phyloP scores from a whole-genome alignment of 2,888 invertebrate genomes.

The Erynnis tages region DNA sequence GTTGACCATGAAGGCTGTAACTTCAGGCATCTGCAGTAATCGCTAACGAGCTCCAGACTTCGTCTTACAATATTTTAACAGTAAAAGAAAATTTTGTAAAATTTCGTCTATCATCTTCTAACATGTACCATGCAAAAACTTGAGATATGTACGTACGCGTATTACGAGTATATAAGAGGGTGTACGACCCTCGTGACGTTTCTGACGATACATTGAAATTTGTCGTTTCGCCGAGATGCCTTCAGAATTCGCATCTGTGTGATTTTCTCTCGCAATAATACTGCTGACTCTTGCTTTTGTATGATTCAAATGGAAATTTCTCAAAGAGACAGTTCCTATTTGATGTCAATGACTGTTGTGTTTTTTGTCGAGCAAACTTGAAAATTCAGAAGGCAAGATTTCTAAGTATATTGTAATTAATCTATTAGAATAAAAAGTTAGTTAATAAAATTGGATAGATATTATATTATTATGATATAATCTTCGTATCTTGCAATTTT shows the following conservation, averaged over 20 bases:
- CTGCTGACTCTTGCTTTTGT: constrained; percentile 8
- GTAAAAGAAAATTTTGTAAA: too few relatives aligned
- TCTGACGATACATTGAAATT: constrained; percentile 69
- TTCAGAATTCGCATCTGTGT: constrained; percentile 32
- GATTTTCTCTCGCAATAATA: constrained; percentile 18
- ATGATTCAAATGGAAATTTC: constrained; percentile 2
- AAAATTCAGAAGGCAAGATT: too few relatives aligned
- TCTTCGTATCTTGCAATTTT: too few relatives aligned
- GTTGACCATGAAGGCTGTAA: too few relatives aligned
- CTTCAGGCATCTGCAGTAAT: too few relatives aligned
- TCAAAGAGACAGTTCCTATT: neutral
- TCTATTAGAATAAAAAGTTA: too few relatives aligned
- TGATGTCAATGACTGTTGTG: neutral
- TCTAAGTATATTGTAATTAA: too few relatives aligned
- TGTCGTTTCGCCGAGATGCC: constrained; percentile 54
- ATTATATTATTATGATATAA: too few relatives aligned
- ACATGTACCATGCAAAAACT: constrained; percentile 21
- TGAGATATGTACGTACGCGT: constrained; percentile 47
- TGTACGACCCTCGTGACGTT: constrained; percentile 45
- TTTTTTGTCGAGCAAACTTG: neutral
- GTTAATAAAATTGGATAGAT: too few relatives aligned
- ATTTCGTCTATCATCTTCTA: too few relatives aligned
- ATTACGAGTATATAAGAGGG: constrained; percentile 51
- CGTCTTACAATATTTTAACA: too few relatives aligned
- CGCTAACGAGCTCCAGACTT: too few relatives aligned